Base-by-base conservation (phyloP, 92 coral and sea anemone genomes). In the Umimayanthus chanpuru region DNA sequence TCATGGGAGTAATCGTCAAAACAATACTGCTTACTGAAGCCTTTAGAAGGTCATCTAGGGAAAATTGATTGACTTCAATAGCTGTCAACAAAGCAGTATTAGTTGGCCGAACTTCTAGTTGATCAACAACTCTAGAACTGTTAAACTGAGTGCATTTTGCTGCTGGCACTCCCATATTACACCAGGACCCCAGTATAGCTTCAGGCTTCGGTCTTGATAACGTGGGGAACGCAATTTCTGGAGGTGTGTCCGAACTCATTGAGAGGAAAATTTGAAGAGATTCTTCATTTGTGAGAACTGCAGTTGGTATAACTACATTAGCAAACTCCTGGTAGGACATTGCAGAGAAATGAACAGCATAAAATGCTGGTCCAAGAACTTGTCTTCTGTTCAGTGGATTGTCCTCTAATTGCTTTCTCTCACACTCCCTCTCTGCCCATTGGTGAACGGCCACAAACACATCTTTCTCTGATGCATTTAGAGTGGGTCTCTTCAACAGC, bases 291-390 rank as follows among this genome's bases (percentile, higher is more conserved):
- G 89, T 87, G 32, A 87, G 85, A 30, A 87, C 15, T 12, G 65
- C 68, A n/a, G 90, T 67, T 4, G 77, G 41, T 40, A 77, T 16
- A 28, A 87, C 90, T 21, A 26, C 66, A 21, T 67, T 26, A 3
- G 82, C 77, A 32, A 87, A 87, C 68, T 87, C 90, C 14, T 87
- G 43, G 8, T 87, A 76, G 44, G 90, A 7, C 90, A 87, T 87
- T 65, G 85, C 36, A 2, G 73, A 77, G n/a, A 87, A 87, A 2
- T 83, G 76, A 15, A 87, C 18, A 26, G n/a, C 67, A 41, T 68
- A 30, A 9, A 88, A 26, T 16, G 81, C 77, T 15, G 30, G 9
- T 40, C 90, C 90, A 6, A 88, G 78, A 38, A 80, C 90, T 56
- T 18, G 4, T 87, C 90, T 56, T 79, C 75, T 87, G 38, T 78